Evolutionary conservation across 2,888 invertebrate species (phyloP).

Genomic region (Drosophila helvetica): DNA sequence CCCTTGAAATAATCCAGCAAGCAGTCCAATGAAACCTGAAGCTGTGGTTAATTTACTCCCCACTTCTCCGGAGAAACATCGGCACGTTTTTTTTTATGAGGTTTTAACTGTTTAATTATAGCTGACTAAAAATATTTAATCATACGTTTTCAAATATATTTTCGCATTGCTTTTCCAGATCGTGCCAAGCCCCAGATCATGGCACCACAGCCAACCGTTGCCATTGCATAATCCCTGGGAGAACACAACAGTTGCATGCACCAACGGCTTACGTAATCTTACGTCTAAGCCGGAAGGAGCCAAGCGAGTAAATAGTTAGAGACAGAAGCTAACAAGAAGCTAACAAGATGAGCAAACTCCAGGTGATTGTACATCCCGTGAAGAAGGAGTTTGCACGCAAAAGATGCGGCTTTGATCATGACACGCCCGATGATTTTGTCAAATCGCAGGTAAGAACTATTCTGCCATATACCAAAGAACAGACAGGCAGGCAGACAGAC

Average conservation of each 20-base stretch:
- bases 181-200: slow-evolving; percentile 23
- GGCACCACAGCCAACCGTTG: slow-evolving; percentile 13
- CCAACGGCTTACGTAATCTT: slow-evolving; percentile 16
- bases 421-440: slow-evolving; percentile 83
- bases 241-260: slow-evolving; percentile 29
- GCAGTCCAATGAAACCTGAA: too few relatives aligned
- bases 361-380: slow-evolving; percentile 78
- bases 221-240: slow-evolving; percentile 16
- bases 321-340: background rate
- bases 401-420: slow-evolving; percentile 82
- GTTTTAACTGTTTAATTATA: background rate
- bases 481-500: slow-evolving; percentile 13
- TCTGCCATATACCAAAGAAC: background rate
- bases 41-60: too few relatives aligned
- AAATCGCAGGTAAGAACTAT: slow-evolving; percentile 82
- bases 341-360: slow-evolving; percentile 70
- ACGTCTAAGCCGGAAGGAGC: background rate
- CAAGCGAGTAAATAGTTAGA: background rate
- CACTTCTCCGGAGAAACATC: too few relatives aligned
- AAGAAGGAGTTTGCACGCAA: slow-evolving; percentile 81
- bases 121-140: background rate
- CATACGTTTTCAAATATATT: background rate
- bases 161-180: background rate
- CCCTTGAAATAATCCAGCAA: too few relatives aligned
- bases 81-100: background rate